These are phyloP conservation scores for Plebejus melissa DNA, from an alignment of 2,888 invertebrate genomes.

Conservation along the genomic window DNA sequence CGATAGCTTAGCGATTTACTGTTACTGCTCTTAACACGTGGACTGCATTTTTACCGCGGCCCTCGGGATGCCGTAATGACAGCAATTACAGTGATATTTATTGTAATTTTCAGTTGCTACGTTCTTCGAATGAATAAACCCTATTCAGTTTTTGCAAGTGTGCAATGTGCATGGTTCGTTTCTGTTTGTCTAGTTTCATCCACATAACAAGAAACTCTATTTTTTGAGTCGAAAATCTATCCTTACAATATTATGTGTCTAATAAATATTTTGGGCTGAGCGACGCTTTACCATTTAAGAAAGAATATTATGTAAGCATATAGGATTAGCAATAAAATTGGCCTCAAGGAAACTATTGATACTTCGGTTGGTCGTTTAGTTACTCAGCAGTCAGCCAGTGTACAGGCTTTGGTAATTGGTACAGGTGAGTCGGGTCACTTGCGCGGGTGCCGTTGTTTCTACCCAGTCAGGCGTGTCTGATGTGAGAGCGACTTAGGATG, in stretches of 20 bases:
- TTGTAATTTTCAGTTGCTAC: slow-evolving; percentile 10
- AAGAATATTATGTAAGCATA: too few relatives aligned
- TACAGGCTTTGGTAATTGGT: too few relatives aligned
- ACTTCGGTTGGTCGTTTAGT: too few relatives aligned
- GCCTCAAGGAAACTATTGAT: too few relatives aligned
- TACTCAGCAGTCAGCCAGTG: background rate
- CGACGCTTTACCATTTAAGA: too few relatives aligned
- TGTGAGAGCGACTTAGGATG: slow-evolving; percentile 19
- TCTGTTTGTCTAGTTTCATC: background rate
- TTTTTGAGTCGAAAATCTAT: too few relatives aligned
- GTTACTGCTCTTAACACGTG: slow-evolving; percentile 26
- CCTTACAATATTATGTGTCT: too few relatives aligned
- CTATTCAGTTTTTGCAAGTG: background rate
- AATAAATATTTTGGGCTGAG: too few relatives aligned
- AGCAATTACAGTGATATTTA: slow-evolving; percentile 21
- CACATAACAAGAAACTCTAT: too few relatives aligned
- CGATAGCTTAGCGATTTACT: slow-evolving; percentile 27
- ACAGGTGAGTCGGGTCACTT: slow-evolving; percentile 23
- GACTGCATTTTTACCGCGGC: slow-evolving; percentile 19
- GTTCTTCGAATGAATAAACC: background rate
- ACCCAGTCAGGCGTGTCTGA: slow-evolving; percentile 22
- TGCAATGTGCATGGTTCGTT: background rate
- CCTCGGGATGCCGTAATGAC: slow-evolving; percentile 21
- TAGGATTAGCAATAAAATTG: too few relatives aligned
- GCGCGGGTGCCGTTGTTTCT: slow-evolving; percentile 19